A percentile compares a stretch with the other conserved stretches of the same genome.
phyloP scores from a whole-genome alignment of 2,888 invertebrate species.

The Nomada fabriciana region DNA sequence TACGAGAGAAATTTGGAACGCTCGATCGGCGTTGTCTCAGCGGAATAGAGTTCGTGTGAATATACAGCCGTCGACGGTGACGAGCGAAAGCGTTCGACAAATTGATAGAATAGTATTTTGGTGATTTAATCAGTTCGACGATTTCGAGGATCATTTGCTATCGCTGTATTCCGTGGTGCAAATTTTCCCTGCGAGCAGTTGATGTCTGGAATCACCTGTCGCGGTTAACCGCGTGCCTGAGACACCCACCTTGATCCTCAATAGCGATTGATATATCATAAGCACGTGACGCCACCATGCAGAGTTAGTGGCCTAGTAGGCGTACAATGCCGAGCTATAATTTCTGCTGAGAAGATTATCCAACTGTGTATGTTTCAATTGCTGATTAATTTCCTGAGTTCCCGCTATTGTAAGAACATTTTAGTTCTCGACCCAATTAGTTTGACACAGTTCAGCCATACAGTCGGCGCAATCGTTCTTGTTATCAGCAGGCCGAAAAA shows the following conservation, averaged over 20 bases:
- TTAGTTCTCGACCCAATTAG: not conserved
- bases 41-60: slow-evolving; percentile 8
- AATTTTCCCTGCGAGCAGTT: not conserved
- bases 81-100: not conserved
- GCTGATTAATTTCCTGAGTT: not conserved
- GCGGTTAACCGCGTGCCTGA: slow-evolving; percentile 12
- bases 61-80: not conserved
- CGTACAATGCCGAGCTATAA: not conserved
- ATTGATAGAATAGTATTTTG: not conserved
- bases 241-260: not conserved
- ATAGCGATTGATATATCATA: slow-evolving; percentile 12
- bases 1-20: not conserved
- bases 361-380: not conserved
- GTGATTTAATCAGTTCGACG: not conserved
- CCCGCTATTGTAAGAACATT: not conserved
- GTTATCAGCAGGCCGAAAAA: not conserved
- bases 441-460: slow-evolving; percentile 7
- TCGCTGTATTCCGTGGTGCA: not conserved
- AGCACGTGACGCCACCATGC: not conserved
- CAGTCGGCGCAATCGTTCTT: not conserved
- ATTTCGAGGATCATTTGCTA: too few relatives aligned
- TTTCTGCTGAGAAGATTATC: not conserved
- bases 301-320: not conserved
- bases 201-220: slow-evolving; percentile 1
- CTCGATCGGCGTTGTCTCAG: not conserved